Evolutionary conservation across 2,888 invertebrate genomes (phyloP).

Genomic region (Calliopum simillimum): DNA sequence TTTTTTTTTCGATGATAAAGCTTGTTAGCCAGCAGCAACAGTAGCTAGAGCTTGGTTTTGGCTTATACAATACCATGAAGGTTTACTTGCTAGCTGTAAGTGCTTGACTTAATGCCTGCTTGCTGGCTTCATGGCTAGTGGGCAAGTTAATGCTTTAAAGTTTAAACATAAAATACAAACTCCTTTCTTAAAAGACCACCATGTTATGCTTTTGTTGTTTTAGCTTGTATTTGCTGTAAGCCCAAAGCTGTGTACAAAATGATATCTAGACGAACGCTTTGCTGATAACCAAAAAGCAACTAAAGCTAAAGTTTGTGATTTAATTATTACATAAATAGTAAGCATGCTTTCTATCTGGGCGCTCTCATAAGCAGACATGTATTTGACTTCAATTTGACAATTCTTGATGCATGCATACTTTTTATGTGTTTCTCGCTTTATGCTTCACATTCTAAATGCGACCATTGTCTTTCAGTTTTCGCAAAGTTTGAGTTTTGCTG

Average conservation of each 20-base stretch:
- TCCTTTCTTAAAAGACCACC: conserved; percentile 37
- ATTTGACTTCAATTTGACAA: too few species aligned
- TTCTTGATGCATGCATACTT: too few species aligned
- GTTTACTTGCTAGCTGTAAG: conserved; percentile 28
- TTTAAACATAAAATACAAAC: conserved; percentile 30
- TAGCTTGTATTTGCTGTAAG: not conserved
- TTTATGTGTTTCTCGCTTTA: too few species aligned
- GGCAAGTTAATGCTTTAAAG: conserved; percentile 31
- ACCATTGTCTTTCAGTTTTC: too few species aligned
- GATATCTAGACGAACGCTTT: conserved; percentile 21
- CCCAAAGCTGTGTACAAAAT: too few species aligned
- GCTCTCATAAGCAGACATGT: too few species aligned
- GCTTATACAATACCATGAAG: conserved; percentile 32
- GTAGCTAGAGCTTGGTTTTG: conserved; percentile 11
- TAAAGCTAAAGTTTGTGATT: too few species aligned
- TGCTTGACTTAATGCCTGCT: conserved; percentile 20
- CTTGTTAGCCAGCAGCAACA: conserved; percentile 18
- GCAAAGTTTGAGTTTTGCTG: too few species aligned
- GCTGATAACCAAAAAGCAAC: not conserved
- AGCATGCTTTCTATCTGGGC: too few species aligned
- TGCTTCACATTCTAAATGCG: too few species aligned
- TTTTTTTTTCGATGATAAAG: conserved; percentile 20
- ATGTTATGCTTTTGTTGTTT: conserved; percentile 6
- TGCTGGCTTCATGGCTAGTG: conserved; percentile 26
- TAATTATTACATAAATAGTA: too few species aligned